Evolutionary conservation across 2,888 invertebrate species (phyloP).

Genomic region (Clistopyga incitator): DNA sequence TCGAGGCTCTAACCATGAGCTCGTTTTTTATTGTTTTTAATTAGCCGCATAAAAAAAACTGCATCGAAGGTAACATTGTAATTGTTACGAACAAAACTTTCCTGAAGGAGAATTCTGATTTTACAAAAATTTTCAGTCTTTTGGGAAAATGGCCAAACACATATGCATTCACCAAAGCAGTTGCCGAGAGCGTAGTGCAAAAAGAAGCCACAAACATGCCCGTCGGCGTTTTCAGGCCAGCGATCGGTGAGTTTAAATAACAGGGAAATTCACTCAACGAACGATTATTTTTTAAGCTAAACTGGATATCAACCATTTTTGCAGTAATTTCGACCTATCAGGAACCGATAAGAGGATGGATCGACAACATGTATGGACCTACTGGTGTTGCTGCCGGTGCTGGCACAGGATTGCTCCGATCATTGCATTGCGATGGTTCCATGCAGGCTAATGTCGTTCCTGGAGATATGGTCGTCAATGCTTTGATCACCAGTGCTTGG

Average conservation of each 20-base stretch:
- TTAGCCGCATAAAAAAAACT: background rate
- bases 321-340: constrained; percentile 89
- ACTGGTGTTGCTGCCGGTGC: constrained; percentile 91
- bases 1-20: background rate
- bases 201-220: constrained; percentile 90
- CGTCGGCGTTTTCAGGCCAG: constrained; percentile 93
- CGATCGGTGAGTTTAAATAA: constrained; percentile 88
- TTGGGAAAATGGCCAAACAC: constrained; percentile 93
- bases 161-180: constrained; percentile 95
- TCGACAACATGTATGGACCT: constrained; percentile 96
- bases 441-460: constrained; percentile 93
- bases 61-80: background rate
- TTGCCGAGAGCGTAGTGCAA: constrained; percentile 92
- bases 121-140: constrained; percentile 83
- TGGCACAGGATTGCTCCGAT: constrained; percentile 91
- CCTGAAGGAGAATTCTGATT: background rate
- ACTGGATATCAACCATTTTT: background rate
- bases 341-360: constrained; percentile 93
- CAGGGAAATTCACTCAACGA: background rate
- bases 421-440: constrained; percentile 89
- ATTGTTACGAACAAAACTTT: background rate
- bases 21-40: background rate
- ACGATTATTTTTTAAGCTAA: background rate
- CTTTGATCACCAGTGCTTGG: constrained; percentile 92
- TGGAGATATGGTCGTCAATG: constrained; percentile 93